phyloP scores from a whole-genome alignment of 2,888 invertebrate species.

The Tachina fera region DNA sequence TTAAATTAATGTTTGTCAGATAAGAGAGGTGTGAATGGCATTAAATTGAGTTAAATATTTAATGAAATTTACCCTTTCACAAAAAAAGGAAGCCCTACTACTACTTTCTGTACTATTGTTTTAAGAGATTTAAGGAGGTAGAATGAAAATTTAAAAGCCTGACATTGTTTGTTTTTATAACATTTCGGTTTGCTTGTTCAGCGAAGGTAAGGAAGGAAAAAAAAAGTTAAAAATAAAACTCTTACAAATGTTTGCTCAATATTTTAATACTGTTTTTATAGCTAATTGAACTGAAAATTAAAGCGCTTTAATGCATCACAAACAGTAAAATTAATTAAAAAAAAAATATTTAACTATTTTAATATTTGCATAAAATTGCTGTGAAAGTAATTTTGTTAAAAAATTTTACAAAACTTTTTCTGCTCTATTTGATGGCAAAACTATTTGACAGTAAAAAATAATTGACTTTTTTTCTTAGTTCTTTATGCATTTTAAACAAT shows the following conservation, averaged over 20 bases:
- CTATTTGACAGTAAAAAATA: not conserved
- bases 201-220: not conserved
- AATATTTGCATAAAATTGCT: constrained; percentile 47
- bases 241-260: constrained; percentile 66
- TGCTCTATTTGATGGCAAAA: constrained; percentile 7
- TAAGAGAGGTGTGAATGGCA: constrained; percentile 54
- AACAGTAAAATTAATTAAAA: not conserved
- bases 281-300: constrained; percentile 77
- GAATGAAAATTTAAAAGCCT: constrained; percentile 39
- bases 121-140: constrained; percentile 32
- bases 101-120: constrained; percentile 13
- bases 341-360: constrained; percentile 16
- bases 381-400: constrained; percentile 35
- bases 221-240: constrained; percentile 6
- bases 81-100: not conserved
- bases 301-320: constrained; percentile 11
- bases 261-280: constrained; percentile 76
- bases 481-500: not conserved
- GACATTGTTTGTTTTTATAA: not conserved
- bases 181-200: constrained; percentile 20
- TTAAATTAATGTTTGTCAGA: not conserved
- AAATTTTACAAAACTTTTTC: constrained; percentile 25
- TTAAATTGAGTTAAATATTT: constrained; percentile 50
- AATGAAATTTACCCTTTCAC: constrained; percentile 31
- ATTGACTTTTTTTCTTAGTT: not conserved